Evolutionary conservation across 2,888 invertebrate species (phyloP), one percentile per base, ranked within the genome.

Genomic region (Camponotus fellah): DNA sequence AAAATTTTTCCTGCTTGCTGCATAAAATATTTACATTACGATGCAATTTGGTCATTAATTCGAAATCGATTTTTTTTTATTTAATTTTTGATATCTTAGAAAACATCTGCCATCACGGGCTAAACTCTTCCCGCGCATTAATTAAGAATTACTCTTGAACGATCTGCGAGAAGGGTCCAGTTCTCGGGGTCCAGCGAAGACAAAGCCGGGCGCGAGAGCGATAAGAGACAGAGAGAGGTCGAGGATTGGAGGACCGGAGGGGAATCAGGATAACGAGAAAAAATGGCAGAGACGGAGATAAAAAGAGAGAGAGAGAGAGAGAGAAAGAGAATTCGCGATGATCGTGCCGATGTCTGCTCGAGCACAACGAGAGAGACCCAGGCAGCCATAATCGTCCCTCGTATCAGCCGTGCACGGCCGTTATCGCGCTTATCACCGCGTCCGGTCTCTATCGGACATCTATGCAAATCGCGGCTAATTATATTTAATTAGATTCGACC

Each of bases 401-500:
- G 93, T 94, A 94, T 94, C 94, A 93, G 91, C 89, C 89, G 92
- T 92, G 93, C 92, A 92, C 90, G 90, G 91, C 92, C 91, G 93
- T 94, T 94, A 94, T 94, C 94, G 93, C 92, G 89, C 91, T 94
- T 94, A 94, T 94, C 94, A 93, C 91, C 91, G 93, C 94, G 94
- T 95, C 94, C 94, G 94, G 94, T 93, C 94, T 93, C 93, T 92
- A 94, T 94, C 94, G 92, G 89, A 92, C 94, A 94, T 94, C 95
- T 94, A 95, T 95, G 95, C 94, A 94, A 95, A 95, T 95, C 95
- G 92, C 93, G 92, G 92, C 95, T 94, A 95, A 95, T 95, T 95
- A 95, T 95, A 95, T 95, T 95, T 95, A 95, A 95, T 95, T 94
- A 95, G 95, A 94, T 94, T 94, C 94, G 93, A 92, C 92, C 93